Percentiles rank a stretch among this genome's conserved stretches.
Evolutionary conservation across 1,140 invertebrate genomes (phyloP).

Genomic region (Tachypleus tridentatus): DNA sequence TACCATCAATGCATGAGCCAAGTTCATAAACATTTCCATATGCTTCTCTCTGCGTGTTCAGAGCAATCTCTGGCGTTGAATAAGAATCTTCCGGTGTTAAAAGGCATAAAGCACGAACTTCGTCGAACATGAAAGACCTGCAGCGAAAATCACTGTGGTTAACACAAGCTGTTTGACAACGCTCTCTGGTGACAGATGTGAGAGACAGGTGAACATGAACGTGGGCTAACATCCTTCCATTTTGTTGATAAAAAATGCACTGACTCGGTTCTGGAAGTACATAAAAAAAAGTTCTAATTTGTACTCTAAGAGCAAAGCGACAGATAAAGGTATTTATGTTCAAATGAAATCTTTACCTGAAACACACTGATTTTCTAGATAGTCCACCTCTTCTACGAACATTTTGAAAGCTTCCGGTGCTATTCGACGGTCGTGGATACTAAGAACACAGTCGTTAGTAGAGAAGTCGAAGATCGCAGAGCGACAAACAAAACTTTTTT

Average conservation of each 20-base stretch:
- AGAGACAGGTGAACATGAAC: conserved; percentile 15
- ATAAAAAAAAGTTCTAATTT: neutral
- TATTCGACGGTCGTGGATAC: conserved; percentile 17
- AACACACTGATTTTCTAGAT: conserved; percentile 21
- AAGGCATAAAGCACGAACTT: conserved; percentile 9
- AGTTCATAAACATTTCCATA: conserved; percentile 16
- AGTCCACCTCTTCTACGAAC: conserved; percentile 9
- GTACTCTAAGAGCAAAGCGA: neutral
- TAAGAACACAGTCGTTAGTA: conserved; percentile 14
- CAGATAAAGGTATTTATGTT: neutral
- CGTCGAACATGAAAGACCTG: conserved; percentile 15
- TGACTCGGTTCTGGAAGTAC: conserved; percentile 12
- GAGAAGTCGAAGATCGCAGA: conserved; percentile 14
- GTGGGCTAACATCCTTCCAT: conserved; percentile 9
- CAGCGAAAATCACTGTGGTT: conserved; percentile 15
- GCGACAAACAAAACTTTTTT: conserved; percentile 19
- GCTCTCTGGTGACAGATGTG: conserved; percentile 8
- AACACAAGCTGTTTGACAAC: conserved; percentile 13
- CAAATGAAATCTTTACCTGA: conserved; percentile 9
- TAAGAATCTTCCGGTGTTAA: conserved; percentile 18
- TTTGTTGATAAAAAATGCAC: conserved; percentile 18
- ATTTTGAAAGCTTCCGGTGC: conserved; percentile 19
- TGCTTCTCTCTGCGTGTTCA: neutral
- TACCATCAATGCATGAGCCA: conserved; percentile 21
- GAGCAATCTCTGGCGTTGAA: conserved; percentile 4